Evolutionary conservation across 53 echinoderm and acorn worm species (phyloP), one percentile per base, ranked within the genome.

Genomic region (Pentamera pediparva): DNA sequence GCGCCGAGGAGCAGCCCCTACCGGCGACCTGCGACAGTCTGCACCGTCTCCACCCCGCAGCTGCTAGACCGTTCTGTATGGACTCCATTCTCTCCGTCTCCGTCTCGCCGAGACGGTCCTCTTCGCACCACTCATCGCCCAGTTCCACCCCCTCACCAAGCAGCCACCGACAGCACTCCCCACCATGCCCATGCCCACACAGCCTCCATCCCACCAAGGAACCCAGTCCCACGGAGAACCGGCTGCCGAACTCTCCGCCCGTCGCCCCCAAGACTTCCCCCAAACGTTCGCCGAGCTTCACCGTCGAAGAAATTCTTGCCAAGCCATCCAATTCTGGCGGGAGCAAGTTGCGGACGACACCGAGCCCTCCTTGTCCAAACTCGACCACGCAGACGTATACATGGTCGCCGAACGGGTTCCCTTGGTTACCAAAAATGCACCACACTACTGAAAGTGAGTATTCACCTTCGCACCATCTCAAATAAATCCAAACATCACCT

Each of bases 341-440:
- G 21, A 77, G 63, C 30, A 72, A 27, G 31, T 31, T 53, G 29
- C 32, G 30, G n/a, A 30, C 37, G 4, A 32, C 61, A 40, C 20
- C 61, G 21, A 41, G 39, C 21, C 47, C 49, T 11, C 26, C 62
- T 18, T 62, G 57, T 25, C 36, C 62, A 12, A 72, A 72, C 35
- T 72, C 73, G 6, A 53, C 93, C 15, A 81, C 78, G 31, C 86
- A 93, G 70, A 89, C 93, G 8, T 93, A 86, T 56, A 89, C 93
- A 15, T 93, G 93, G 93, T 85, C 76, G 41, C 79, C 83, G 28
- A 78, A 91, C n/a, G 86, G 83, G 35, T 98, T 98, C 59, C 91
- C 88, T 1, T 98, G 98, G 98, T 76, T 98, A 8, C 83, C 91
- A 34, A 76, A 75, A n/a, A n/a, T n/a, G 39, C 58, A 85, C 63